Conservation (phyloP, 2,797 vertebrate species). For the Bovichtus diacanthus region DNA sequence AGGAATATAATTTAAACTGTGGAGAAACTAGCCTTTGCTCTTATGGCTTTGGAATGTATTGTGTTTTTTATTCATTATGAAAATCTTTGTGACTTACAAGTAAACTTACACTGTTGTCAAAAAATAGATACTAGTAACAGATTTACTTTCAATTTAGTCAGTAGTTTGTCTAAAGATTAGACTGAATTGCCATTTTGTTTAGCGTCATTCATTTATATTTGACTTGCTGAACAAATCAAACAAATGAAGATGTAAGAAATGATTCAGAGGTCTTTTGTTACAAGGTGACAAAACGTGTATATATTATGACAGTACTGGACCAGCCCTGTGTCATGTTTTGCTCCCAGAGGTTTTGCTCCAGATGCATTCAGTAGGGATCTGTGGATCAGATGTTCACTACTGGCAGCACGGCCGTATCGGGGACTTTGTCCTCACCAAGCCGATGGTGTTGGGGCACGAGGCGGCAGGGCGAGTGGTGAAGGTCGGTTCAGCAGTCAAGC, state of each 20-base stretch:
- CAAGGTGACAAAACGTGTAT: not conserved
- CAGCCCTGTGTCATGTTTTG: not conserved
- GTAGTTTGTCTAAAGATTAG: not conserved
- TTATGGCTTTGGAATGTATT: not conserved
- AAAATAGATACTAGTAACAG: not conserved
- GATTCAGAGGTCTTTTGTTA: not conserved
- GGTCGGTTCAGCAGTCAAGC: conserved; percentile 89
- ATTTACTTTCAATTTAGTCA: not conserved
- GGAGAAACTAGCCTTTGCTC: not conserved
- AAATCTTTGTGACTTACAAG: not conserved
- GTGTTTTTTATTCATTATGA: not conserved
- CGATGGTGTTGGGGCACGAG: conserved; percentile 96
- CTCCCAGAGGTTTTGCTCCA: conserved; percentile 90
- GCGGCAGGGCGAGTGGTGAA: conserved; percentile 91
- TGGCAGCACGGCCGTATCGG: conserved; percentile 94
- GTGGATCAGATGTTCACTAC: conserved; percentile 96
- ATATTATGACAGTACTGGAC: not conserved
- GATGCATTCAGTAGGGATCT: conserved; percentile 98
- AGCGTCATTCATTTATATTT: not conserved
- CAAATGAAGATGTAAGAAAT: not conserved
- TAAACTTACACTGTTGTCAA: not conserved
- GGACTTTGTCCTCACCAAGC: conserved; percentile 89
- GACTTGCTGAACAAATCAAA: not conserved
- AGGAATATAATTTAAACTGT: not conserved
- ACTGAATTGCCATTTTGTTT: not conserved